Conservation (phyloP, 1,140 invertebrate species). For the Notospermus geniculatus region DNA sequence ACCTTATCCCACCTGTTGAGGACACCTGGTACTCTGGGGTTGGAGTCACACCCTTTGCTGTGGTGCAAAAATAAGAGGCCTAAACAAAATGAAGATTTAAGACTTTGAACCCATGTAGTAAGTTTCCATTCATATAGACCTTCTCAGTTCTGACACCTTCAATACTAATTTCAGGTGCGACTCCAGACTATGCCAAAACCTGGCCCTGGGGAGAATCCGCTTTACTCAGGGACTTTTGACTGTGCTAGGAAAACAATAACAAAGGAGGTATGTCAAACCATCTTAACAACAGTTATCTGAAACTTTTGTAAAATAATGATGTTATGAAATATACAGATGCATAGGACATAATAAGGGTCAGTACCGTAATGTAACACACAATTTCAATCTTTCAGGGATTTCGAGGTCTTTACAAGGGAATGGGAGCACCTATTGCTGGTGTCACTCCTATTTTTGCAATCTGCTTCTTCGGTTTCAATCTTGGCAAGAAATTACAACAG, state of each 20-base stretch:
- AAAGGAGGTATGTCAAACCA: constrained; percentile 73
- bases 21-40: too few relatives aligned
- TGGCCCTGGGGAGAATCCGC: constrained; percentile 67
- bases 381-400: constrained; percentile 47
- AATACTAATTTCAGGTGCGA: constrained; percentile 64
- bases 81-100: too few relatives aligned
- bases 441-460: constrained; percentile 73
- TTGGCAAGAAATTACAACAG: constrained; percentile 79
- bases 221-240: constrained; percentile 89
- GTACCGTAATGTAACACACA: constrained; percentile 28
- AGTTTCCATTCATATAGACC: too few relatives aligned
- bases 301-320: too few relatives aligned
- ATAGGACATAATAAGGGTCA: too few relatives aligned
- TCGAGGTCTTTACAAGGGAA: constrained; percentile 64
- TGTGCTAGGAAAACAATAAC: constrained; percentile 89
- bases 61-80: too few relatives aligned
- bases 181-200: constrained; percentile 89
- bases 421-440: constrained; percentile 64
- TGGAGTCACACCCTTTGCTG: too few relatives aligned
- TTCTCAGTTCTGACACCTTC: not conserved
- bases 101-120: too few relatives aligned
- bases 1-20: too few relatives aligned
- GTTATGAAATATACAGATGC: too few relatives aligned
- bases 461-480: constrained; percentile 93
- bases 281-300: too few relatives aligned